A percentile compares a stretch with the other conserved stretches of the same genome.
These are phyloP conservation scores for Lycaon pictus DNA, from an alignment of 2,113 vertebrate species.

Conservation along the genomic window DNA sequence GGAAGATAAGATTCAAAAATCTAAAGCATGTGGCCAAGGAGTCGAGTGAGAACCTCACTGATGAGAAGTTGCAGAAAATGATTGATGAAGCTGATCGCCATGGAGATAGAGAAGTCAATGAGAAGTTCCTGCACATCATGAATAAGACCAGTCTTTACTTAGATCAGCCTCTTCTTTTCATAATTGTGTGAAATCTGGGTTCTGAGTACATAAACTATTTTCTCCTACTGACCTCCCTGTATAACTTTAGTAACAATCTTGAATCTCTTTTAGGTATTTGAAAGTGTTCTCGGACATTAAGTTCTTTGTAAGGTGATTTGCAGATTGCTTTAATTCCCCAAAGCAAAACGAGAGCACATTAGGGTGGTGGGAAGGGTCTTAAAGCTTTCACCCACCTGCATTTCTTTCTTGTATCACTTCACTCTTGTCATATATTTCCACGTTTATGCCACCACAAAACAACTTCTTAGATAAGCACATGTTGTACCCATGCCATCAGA, in stretches of 20 bases:
- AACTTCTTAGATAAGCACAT: neutral
- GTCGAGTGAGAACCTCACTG: too few species aligned
- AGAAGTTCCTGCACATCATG: conserved; percentile 95
- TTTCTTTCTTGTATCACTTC: neutral
- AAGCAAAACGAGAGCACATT: neutral
- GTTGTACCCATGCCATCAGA: neutral
- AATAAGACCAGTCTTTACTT: conserved; percentile 96
- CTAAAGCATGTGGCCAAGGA: too few species aligned
- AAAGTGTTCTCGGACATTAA: conserved; percentile 46
- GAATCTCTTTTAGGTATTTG: neutral
- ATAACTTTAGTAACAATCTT: neutral
- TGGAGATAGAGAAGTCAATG: too few species aligned
- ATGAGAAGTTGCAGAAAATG: too few species aligned
- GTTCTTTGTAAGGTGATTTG: conserved; percentile 45
- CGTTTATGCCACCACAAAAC: neutral
- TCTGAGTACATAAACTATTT: neutral
- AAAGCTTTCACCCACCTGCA: neutral
- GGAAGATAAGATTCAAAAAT: too few species aligned
- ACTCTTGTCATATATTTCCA: neutral
- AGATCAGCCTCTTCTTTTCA: conserved; percentile 56
- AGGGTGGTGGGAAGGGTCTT: neutral
- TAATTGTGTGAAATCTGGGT: conserved; percentile 40
- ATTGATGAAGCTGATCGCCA: too few species aligned
- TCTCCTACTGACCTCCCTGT: neutral
- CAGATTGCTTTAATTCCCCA: neutral